Evolutionary conservation across 1,140 invertebrate genomes (phyloP), one percentile per base, ranked within the genome.

Genomic region (Drosophila baimaii): DNA sequence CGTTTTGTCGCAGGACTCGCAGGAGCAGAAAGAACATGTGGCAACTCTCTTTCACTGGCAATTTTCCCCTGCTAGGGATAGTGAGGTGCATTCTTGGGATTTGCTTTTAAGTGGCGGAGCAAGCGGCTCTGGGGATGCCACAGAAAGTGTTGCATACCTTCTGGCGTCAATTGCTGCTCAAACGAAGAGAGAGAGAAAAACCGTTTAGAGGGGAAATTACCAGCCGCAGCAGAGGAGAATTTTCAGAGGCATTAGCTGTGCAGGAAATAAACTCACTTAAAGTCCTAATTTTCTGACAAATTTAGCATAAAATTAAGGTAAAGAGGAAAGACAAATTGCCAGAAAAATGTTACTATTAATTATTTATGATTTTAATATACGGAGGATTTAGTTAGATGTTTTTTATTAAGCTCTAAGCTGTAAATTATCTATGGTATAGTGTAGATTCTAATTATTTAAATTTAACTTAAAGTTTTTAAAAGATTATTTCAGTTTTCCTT

Each of bases 131-230:
- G 57, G 51, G 43, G 15, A 31, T 58, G 31, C 19, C 55, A 64
- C 47, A 54, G 71, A 63, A 72, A 86, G 43, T 79, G 83, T 86
- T 76, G 79, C 83, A 85, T 76, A 75, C 78, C 71, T 72, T 74
- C 76, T 21, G 41, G 74, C 54, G 29, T 55, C 61, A 61, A 54
- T 23, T 41, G 57, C 31, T 31, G 52, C 29, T 57, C 37, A 46
- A 39, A 46, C 31, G 44, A 13, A 19, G 19, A 19, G 4, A 10
- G 27, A 3, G 8, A 12, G 10, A 35, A n/a, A 15, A 21, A 10
- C 31, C n/a, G 23, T 56, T 55, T 29, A n/a, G 31, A n/a, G 13
- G n/a, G 25, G 33, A 29, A 52, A 35, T 37, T 54, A 37, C 25
- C 27, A 31, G 27, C n/a, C n/a, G 49, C 13, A 52, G 29, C 49